phyloP scores from a whole-genome alignment of 2,113 vertebrate genomes.

The Nycticryphes semicollaris region DNA sequence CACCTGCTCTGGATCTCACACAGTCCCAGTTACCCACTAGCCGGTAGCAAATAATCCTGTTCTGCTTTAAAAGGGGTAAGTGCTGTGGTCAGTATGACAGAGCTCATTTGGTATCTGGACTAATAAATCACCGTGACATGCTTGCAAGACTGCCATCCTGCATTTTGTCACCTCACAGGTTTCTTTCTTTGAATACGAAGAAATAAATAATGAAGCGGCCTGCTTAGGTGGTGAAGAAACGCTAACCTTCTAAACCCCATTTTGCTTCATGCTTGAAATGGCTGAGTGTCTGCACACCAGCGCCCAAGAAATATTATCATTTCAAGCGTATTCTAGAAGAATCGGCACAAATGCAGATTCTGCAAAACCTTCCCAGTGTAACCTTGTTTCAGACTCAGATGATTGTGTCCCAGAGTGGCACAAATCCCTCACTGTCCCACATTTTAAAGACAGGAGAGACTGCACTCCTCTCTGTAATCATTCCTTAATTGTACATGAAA shows the following conservation, averaged over 20 bases:
- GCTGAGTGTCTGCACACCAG: background rate
- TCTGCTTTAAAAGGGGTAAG: background rate
- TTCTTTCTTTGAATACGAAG: background rate
- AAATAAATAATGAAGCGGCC: background rate
- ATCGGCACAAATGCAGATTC: slow-evolving; percentile 33
- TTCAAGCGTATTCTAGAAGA: slow-evolving; percentile 18
- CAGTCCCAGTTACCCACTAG: background rate
- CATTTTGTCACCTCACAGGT: slow-evolving; percentile 21
- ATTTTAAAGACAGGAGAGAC: slow-evolving; percentile 32
- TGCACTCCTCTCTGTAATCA: background rate
- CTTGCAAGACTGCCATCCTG: background rate
- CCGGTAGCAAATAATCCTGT: background rate
- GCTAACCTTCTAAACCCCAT: background rate
- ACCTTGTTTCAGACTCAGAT: background rate
- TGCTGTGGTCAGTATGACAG: background rate
- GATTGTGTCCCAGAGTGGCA: slow-evolving; percentile 9
- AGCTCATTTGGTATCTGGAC: background rate
- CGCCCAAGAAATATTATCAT: background rate
- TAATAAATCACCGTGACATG: background rate
- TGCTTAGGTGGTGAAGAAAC: background rate
- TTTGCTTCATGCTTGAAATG: slow-evolving; percentile 26
- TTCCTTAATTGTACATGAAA: background rate
- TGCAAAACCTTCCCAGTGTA: background rate
- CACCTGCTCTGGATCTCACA: background rate
- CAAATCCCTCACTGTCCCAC: slow-evolving; percentile 40